Conservation (phyloP, 2,797 vertebrate species). For the Botia almorhae region DNA sequence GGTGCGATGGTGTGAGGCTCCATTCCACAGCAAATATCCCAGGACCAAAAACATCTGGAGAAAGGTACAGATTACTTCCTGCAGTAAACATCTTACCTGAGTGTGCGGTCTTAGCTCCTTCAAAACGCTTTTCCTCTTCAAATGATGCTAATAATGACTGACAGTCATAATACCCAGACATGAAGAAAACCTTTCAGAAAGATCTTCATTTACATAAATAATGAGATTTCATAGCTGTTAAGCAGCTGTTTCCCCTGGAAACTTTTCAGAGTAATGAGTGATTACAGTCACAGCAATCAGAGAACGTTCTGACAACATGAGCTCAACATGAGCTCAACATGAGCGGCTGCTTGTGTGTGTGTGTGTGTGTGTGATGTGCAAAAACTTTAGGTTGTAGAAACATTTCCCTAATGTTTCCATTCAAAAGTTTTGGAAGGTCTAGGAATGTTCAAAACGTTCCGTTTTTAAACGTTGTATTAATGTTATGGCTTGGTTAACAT, state of each 20-base stretch:
- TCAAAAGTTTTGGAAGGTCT: no score
- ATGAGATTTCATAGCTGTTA: conserved; percentile 69
- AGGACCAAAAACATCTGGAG: neutral
- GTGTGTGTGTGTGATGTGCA: no score
- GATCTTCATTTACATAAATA: conserved; percentile 80
- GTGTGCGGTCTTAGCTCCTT: conserved; percentile 7
- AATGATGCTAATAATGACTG: conserved; percentile 80
- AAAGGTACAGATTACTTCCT: neutral
- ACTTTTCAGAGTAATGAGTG: conserved; percentile 68
- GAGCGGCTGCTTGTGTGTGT: no score
- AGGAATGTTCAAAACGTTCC: no score
- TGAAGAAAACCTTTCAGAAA: conserved; percentile 77
- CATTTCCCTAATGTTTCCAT: no score
- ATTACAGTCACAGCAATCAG: conserved; percentile 83
- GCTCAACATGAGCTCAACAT: neutral
- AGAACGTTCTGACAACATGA: conserved; percentile 64
- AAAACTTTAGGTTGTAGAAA: no score
- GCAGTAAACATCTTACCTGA: neutral
- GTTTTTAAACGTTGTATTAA: no score
- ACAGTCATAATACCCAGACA: conserved; percentile 76
- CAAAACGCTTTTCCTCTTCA: conserved; percentile 14
- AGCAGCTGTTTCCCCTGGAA: conserved; percentile 79
- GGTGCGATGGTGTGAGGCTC: neutral
- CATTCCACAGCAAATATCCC: neutral
- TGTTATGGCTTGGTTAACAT: no score